A percentile compares a stretch with the other conserved stretches of the same genome.
These are phyloP conservation scores for Proctacanthus coquilletti DNA, from an alignment of 1,140 invertebrate genomes.

Conservation along the genomic window DNA sequence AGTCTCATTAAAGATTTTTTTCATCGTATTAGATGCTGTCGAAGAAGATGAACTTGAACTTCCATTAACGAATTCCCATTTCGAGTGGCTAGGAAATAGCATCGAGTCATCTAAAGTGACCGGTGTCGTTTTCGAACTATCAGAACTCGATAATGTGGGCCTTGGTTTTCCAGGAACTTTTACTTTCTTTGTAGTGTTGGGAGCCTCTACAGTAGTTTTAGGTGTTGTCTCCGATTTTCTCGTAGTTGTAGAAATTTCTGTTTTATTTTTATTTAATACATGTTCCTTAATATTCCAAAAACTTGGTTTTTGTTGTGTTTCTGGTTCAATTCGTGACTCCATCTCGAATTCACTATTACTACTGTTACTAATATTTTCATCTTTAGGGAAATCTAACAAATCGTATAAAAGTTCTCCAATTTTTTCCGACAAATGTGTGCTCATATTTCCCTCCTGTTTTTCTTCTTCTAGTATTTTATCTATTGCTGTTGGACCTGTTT, in stretches of 20 bases:
- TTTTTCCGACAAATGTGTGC: constrained; percentile 21
- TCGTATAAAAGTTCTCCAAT: constrained; percentile 28
- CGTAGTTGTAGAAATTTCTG: constrained; percentile 7
- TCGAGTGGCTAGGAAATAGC: constrained; percentile 26
- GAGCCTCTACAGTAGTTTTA: constrained; percentile 5
- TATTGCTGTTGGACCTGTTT: too few relatives aligned
- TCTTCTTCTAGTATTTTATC: too few relatives aligned
- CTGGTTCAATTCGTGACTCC: constrained; percentile 17
- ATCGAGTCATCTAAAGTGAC: constrained; percentile 22
- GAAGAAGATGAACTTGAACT: constrained; percentile 19
- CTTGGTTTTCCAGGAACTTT: constrained; percentile 7
- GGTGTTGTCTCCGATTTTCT: constrained; percentile 2
- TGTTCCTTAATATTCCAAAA: constrained; percentile 27
- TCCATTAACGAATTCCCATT: constrained; percentile 25
- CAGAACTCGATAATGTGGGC: constrained; percentile 13
- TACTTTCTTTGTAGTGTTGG: constrained; percentile 5
- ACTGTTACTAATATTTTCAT: constrained; percentile 8
- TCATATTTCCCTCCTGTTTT: too few relatives aligned
- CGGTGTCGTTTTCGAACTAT: constrained; percentile 11
- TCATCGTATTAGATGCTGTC: constrained; percentile 14
- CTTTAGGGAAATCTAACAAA: constrained; percentile 19
- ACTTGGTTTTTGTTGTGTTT: constrained; percentile 14
- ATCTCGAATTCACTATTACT: constrained; percentile 12
- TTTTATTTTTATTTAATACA: constrained; percentile 18
- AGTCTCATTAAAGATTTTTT: constrained; percentile 26